Evolutionary conservation across 1,140 invertebrate genomes (phyloP), one percentile per base, ranked within the genome.

Genomic region (Formica exsecta): DNA sequence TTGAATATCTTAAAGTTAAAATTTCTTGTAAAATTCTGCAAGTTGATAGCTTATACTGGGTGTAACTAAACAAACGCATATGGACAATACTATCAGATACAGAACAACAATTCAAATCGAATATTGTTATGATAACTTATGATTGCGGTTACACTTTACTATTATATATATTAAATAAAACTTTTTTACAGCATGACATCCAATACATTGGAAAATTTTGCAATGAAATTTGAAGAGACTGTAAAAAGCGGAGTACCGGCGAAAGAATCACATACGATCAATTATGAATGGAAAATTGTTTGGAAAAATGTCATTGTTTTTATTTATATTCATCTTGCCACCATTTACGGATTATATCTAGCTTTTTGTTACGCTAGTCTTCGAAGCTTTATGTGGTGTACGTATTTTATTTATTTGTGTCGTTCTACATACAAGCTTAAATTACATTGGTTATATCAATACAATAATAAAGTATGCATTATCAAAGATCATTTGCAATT

Each of bases 251-350:
- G 32, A 11, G 4, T 11, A 62, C 2, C 5, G 16, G n/a, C 22
- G 22, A 62, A 44, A 29, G 9, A 48, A 32, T 29, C 9, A 4
- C 8, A 13, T 7, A 44, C n/a, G 9, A n/a, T 5, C 2, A 19
- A 44, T 76, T 76, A 76, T 62, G 6, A 76, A 36, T 22, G 25
- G 38, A 32, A 76, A 62, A 44, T 76, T 19, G 25, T 48, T 62
- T 76, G 74, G 74, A 44, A 1, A 29, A 95, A 95, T 92, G 91
- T 95, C 61, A 93, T 95, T 44, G 87, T 91, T 85, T 95, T 95
- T 38, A 88, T 76, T 16, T 66, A 94, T 32, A 85, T 93, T 32
- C 94, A 95, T 70, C 44, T 95, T 6, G 79, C 87, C 7, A 79
- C 76, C 3, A 0, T 93, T 3, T 57, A 92, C n/a, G 87, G 88